These are phyloP conservation scores for Danaus melanippus DNA, from an alignment of 1,140 invertebrate genomes.

Conservation along the genomic window DNA sequence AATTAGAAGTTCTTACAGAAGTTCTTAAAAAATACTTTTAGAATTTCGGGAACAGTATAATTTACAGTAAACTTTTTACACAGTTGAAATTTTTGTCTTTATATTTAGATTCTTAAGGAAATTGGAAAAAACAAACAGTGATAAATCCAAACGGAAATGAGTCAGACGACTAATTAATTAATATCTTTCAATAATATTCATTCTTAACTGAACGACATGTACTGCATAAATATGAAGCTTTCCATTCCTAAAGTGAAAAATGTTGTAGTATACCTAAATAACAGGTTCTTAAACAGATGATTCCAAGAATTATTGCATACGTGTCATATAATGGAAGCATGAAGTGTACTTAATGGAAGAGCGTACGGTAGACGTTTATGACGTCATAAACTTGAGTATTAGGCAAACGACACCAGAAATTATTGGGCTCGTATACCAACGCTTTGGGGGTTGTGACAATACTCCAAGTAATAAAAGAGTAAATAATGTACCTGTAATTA, in stretches of 20 bases:
- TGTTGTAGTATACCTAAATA: background rate
- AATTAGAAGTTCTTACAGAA: no score
- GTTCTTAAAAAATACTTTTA: no score
- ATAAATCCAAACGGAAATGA: no score
- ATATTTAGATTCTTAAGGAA: background rate
- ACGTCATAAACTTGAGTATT: constrained; percentile 17
- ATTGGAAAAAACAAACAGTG: background rate
- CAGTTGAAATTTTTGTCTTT: no score
- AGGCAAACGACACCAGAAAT: constrained; percentile 18
- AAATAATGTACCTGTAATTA: no score
- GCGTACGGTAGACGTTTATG: constrained; percentile 14
- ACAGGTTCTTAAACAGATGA: constrained; percentile 3
- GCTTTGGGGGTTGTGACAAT: constrained; percentile 1
- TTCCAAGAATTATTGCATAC: constrained; percentile 5
- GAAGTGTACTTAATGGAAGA: constrained; percentile 7
- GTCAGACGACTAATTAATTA: no score
- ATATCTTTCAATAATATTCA: no score
- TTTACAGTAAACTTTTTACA: no score
- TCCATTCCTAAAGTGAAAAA: background rate
- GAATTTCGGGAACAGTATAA: no score
- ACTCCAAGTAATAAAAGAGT: background rate
- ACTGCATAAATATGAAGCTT: no score
- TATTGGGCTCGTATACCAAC: constrained; percentile 7
- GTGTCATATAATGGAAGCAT: constrained; percentile 13
- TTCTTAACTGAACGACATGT: no score